Evolutionary conservation across 2,888 invertebrate genomes (phyloP), one percentile per base, ranked within the genome.

Genomic region (Stegophylla sp.): DNA sequence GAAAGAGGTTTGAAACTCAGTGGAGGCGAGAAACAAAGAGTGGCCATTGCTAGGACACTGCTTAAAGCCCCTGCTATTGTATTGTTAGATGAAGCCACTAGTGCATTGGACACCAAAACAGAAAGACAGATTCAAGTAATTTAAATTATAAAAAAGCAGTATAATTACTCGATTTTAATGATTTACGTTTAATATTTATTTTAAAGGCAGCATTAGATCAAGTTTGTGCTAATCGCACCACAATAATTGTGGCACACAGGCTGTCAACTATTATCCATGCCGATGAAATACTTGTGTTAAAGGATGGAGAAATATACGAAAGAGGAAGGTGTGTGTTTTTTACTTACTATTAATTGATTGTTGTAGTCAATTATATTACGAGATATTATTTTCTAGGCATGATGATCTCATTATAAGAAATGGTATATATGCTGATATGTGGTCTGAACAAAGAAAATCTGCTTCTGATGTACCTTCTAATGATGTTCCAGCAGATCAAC

Each of bases 21-120:
- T 86, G 98, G 98, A 1, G 98, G 98, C 1, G 98, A 98, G 86
- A 98, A 99, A 85, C 98, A 99, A 86, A 89, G 98, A 84, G 95
- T 98, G 82, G 98, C 98, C 0, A 98, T 98, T 83, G 98, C 98
- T 0, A 89, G 98, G 83, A 98, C 98, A 0, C 89, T 99, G 34
- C 89, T 99, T 34, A 98, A 98, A 87, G 90, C 94, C 3, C 98
- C 98, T 0, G 90, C 91, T 53, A 92, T 98, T 82, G 94, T 98
- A 13, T 88, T 98, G 4, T 88, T 98, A 12, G 98, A 98, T 86
- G 98, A 98, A 88, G 98, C 96, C 1, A 96, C 96, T 0, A 97
- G 96, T 76, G 97, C 98, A 0, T 88, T 98, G 51, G 98, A 98
- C 86, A 98, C 98, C 0, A 92, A 96, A 85, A 97, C 98, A 0